Base-by-base conservation (phyloP, 2,888 invertebrate species). In the Automeris io region DNA sequence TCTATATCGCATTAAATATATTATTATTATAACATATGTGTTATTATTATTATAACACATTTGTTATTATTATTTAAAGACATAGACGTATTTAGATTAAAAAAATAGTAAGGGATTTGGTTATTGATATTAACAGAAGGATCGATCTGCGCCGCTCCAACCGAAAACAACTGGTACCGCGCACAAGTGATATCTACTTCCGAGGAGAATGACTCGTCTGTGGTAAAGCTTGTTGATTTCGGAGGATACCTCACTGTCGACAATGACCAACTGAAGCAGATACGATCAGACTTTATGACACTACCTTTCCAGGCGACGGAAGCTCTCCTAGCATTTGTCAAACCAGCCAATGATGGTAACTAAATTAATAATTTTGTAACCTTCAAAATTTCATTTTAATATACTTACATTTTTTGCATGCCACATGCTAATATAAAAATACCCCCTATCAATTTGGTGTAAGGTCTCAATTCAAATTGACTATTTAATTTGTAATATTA, bases 231-330 rank as follows among this genome's bases (percentile, higher is more conserved):
- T 71, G 92, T 99, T 35, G 99, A 99, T 86, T 96, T 96, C 62
- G 99, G 99, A 34, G 99, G 99, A 35, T 99, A 94, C 76, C 91
- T 92, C 62, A 90, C 90, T 42, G 90, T 97, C 39, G 91, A 91
- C 56, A 92, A 93, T 53, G 88, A 90, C 39, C 89, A 91, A 51
- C 90, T 99, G 66, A 91, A 95, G 68, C 97, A 98, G 87, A 97
- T 99, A 54, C 91, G 97, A 58, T 92, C 92, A 38, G 98, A 99
- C 81, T 98, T 97, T 75, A 93, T 98, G 90, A 89, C 92, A 41
- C 88, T 98, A 73, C 99, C 99, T 37, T 99, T 99, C 91, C 98
- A 99, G 90, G 96, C 98, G 41, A 93, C 95, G 34, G 99, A 99
- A 88, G 96, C 98, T 70, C 91, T 93, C 70, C 87, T 99, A 64